Percentiles rank a stretch among this genome's conserved stretches.
Conservation (phyloP, 1,140 invertebrate genomes). For the Aphelenchoides avenae region DNA sequence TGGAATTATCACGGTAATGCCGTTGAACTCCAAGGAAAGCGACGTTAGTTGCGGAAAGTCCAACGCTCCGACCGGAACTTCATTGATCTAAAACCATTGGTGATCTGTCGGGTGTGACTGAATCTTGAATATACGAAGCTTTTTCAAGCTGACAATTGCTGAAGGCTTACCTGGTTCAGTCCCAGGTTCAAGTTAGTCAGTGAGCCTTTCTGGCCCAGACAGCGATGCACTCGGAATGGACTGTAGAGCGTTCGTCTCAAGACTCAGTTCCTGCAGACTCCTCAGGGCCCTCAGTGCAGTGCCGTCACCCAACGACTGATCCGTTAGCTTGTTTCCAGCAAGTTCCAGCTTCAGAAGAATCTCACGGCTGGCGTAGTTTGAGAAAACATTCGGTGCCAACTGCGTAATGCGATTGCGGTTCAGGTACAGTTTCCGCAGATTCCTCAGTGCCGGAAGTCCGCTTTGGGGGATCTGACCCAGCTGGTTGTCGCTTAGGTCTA, state of each 20-base stretch:
- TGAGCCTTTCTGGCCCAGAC: constrained; percentile 45
- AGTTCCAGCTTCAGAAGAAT: constrained; percentile 55
- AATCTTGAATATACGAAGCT: constrained; percentile 4
- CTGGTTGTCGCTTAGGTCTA: constrained; percentile 55
- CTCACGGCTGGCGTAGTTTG: constrained; percentile 38
- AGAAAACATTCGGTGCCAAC: constrained; percentile 44
- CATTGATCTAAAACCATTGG: constrained; percentile 36
- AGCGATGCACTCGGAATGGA: constrained; percentile 53
- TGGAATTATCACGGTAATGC: constrained; percentile 57
- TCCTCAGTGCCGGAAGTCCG: constrained; percentile 34
- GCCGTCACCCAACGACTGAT: constrained; percentile 27
- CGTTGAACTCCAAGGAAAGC: constrained; percentile 57
- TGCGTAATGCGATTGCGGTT: constrained; percentile 54
- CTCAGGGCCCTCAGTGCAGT: constrained; percentile 42
- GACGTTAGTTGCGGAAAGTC: constrained; percentile 53
- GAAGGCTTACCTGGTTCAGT: constrained; percentile 48
- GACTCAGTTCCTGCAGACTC: constrained; percentile 53
- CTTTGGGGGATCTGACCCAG: constrained; percentile 44
- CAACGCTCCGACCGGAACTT: constrained; percentile 56
- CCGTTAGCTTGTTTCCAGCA: constrained; percentile 52
- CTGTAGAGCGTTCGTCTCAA: constrained; percentile 57
- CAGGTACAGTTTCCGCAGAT: constrained; percentile 55
- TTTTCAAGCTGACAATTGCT: background rate
- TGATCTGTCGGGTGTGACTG: background rate
- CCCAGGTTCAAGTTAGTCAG: constrained; percentile 56